Conservation (phyloP, 2,888 invertebrate genomes). For the Andrena minutula region DNA sequence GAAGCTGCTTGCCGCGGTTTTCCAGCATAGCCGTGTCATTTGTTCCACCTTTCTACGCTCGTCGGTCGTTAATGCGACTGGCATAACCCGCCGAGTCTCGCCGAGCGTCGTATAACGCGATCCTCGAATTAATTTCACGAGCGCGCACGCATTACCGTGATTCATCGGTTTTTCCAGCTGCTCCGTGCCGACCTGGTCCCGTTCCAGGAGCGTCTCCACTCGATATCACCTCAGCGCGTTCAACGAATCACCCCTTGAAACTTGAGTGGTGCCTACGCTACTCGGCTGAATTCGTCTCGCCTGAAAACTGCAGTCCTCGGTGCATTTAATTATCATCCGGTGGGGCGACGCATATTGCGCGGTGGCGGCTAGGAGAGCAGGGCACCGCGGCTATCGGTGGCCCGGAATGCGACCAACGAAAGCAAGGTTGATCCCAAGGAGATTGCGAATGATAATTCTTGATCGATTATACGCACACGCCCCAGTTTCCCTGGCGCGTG, state of each 20-base stretch:
- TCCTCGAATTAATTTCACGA: too few species aligned
- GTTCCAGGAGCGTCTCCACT: too few species aligned
- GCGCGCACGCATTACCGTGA: too few species aligned
- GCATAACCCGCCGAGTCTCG: too few species aligned
- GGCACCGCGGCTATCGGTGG: conserved; percentile 65
- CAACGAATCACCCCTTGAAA: too few species aligned
- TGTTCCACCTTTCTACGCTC: conserved; percentile 43
- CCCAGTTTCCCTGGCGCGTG: conserved; percentile 66
- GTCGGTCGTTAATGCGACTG: neutral
- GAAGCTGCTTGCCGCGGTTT: conserved; percentile 47
- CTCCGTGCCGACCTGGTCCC: too few species aligned
- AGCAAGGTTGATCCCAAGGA: conserved; percentile 83
- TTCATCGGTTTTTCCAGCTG: too few species aligned
- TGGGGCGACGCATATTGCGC: conserved; percentile 11
- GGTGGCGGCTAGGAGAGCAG: neutral
- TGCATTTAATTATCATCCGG: conserved; percentile 20
- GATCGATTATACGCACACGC: conserved; percentile 76
- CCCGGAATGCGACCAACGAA: conserved; percentile 81
- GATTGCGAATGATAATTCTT: conserved; percentile 77
- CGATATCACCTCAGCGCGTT: too few species aligned
- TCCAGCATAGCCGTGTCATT: conserved; percentile 43
- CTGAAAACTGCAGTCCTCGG: conserved; percentile 6
- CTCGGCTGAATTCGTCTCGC: neutral
- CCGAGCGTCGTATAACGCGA: too few species aligned
- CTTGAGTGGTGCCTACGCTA: too few species aligned